phyloP scores from a whole-genome alignment of 2,888 invertebrate genomes.

The Ennomos fuscantarius region DNA sequence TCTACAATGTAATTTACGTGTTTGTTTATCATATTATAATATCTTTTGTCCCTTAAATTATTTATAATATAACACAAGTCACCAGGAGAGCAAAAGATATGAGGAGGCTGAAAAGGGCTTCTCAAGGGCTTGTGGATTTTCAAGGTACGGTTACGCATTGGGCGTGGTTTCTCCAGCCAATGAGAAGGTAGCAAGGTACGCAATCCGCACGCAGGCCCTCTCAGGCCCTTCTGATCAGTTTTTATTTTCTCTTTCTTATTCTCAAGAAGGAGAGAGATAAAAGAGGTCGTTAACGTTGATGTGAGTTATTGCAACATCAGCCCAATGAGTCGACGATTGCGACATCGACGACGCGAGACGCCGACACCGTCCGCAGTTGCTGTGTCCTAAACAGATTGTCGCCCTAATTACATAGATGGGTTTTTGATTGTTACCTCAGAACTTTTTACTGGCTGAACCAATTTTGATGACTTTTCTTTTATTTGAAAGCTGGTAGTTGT shows the following conservation, averaged over 20 bases:
- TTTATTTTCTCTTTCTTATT: constrained; percentile 34
- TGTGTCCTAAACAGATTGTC: too few relatives aligned
- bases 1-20: constrained; percentile 42
- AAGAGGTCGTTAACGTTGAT: constrained; percentile 19
- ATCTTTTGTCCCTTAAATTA: constrained; percentile 82
- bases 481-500: too few relatives aligned
- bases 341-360: neutral
- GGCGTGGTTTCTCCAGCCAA: constrained; percentile 79
- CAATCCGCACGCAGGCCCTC: constrained; percentile 70
- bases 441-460: too few relatives aligned
- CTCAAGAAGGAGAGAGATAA: constrained; percentile 40
- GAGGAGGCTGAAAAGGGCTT: constrained; percentile 74
- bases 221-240: constrained; percentile 41
- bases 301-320: constrained; percentile 26
- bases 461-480: too few relatives aligned
- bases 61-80: constrained; percentile 85
- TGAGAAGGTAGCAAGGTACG: constrained; percentile 66
- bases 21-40: constrained; percentile 60
- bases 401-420: too few relatives aligned
- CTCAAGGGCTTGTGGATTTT: constrained; percentile 75
- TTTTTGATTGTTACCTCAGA: too few relatives aligned
- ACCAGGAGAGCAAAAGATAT: constrained; percentile 73
- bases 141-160: constrained; percentile 79
- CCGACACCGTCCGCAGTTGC: too few relatives aligned
- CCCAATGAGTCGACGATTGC: constrained; percentile 18